Percentiles rank a stretch among this genome's conserved stretches.
Conservation (phyloP, 2,888 invertebrate species). For the Caenorhabditis sulstoni region DNA sequence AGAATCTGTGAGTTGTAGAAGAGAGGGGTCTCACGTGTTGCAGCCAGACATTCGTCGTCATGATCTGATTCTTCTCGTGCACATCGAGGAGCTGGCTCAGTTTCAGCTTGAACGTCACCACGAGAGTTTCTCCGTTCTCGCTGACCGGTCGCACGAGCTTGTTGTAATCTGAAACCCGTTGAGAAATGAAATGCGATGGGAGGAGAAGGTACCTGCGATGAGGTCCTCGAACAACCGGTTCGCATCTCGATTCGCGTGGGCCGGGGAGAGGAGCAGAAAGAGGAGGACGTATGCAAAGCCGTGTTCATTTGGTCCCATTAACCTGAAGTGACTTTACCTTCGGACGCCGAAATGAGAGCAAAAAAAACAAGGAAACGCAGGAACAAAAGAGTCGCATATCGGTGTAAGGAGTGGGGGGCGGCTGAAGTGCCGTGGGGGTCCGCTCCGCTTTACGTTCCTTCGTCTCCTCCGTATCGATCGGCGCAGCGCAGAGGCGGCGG, state of each 20-base stretch:
- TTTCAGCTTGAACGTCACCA: conserved; percentile 84
- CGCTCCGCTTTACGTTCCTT: conserved; percentile 36
- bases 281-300: conserved; percentile 46
- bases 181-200: neutral
- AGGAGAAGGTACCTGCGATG: conserved; percentile 57
- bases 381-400: conserved; percentile 36
- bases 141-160: conserved; percentile 80
- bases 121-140: conserved; percentile 83
- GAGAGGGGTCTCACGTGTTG: conserved; percentile 75
- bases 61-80: conserved; percentile 82
- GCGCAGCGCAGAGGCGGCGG: neutral
- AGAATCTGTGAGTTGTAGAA: neutral
- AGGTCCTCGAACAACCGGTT: conserved; percentile 77
- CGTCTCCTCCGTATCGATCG: conserved; percentile 29
- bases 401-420: conserved; percentile 12
- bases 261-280: conserved; percentile 44
- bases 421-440: neutral
- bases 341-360: neutral
- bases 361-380: conserved; percentile 38
- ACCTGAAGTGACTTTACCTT: conserved; percentile 22
- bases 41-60: conserved; percentile 80
- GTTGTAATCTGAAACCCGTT: conserved; percentile 74
- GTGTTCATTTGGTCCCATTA: conserved; percentile 62
- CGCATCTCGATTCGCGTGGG: conserved; percentile 71
- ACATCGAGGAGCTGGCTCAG: conserved; percentile 87